Evolutionary conservation across 2,888 invertebrate genomes (phyloP), one percentile per base, ranked within the genome.

Genomic region (Synergus japonicus): DNA sequence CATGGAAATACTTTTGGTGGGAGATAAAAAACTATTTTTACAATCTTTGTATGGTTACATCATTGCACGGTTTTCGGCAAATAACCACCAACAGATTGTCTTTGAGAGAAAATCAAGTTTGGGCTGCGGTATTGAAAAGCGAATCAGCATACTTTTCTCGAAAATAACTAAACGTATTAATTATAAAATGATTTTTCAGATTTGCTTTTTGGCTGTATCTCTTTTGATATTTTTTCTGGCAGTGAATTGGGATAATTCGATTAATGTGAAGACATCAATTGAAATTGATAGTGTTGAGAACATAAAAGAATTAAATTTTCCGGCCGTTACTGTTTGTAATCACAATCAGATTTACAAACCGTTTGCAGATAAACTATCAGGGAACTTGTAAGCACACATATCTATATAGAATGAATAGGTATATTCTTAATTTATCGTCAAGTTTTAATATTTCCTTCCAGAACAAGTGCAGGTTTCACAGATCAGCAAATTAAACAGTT

Each of bases 41-140:
- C 7, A 5, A 73, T 37, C 37, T 73, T 49, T 73, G 73, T 54
- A 4, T 4, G 0, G 4, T 10, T n/a, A 73, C 73, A 4, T 73
- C 73, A 13, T 78, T 84, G 13, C 83, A 84, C 78, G 84, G 84
- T 63, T 84, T 84, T 58, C 82, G 82, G 5, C 79, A 83, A 5
- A 77, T 84, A 5, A 81, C 63, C 13, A 43, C 76, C 22, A 67
- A 83, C 10, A 69, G 78, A 37, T 77, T 76, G 29, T 78, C 79
- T 22, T n/a, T 54, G 8, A n/a, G 65, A 66, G 84, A 79, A 73
- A 82, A 79, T 58, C 64, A 78, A n/a, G 54, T 78, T 49, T 84
- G 84, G 84, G 69, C 76, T 29, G 60, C 43, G 76, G 84, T 83
- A 29, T 58, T 37, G 13, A 44, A 46, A 18, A 41, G 41, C 12